Evolutionary conservation across 2,113 vertebrate genomes (phyloP), one percentile per base, ranked within the genome.

Genomic region (Eurystomus gularis): DNA sequence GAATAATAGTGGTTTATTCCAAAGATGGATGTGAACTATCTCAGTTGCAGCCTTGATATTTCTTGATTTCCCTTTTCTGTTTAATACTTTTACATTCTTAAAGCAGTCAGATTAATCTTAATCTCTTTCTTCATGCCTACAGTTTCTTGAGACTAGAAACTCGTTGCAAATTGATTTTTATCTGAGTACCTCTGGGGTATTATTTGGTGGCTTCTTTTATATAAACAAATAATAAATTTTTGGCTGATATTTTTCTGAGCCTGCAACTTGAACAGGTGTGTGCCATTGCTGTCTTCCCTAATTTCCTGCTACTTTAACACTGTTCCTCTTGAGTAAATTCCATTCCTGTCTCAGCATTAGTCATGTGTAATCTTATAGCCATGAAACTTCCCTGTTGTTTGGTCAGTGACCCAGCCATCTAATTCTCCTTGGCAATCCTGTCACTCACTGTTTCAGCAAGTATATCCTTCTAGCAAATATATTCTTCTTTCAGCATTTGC

Each of bases 241-340:
- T 93, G 52, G 20, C 55, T 85, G 61, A 40, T 88, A 28, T 52
- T 79, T 96, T 94, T 95, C 82, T 91, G 48, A 94, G 82, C 48
- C 78, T 96, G 42, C 15, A 77, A 31, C 58, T 95, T 35, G 33
- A 92, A 82, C 65, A 95, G 92, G 92, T 95, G 91, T 65, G 28
- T 89, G 49, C 73, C 28, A 18, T 82, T 80, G 66, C 78, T 58
- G 26, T 73, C 18, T 87, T 82, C 81, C 51, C 14, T 80, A 54
- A 94, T 92, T 93, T 94, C 75, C 70, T 91, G 58, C 91, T 85
- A 26, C 73, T 73, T 87, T 94, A 94, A 77, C 16, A 10, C 54
- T 86, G 44, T 72, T 95, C 35, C 55, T 95, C 44, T 86, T n/a
- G 48, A 93, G 72, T 10, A 93, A 87, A 94, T 89, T 91, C 71